These are phyloP conservation scores for Heterodera schachtii DNA, from an alignment of 1,140 invertebrate species.

Conservation along the genomic window DNA sequence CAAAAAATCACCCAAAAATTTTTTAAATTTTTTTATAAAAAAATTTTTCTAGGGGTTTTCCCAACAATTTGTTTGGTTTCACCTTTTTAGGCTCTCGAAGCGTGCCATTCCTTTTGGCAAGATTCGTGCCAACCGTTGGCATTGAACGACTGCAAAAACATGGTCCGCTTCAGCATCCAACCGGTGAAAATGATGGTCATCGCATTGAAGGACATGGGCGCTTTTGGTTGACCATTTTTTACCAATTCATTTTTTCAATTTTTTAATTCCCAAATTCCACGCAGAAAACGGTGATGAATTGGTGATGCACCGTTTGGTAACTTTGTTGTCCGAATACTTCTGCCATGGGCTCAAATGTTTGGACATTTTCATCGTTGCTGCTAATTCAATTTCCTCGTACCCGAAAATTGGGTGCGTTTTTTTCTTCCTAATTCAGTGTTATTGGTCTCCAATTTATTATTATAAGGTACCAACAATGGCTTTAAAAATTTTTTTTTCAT, in stretches of 20 bases:
- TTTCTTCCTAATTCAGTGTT: neutral
- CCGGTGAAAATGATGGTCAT: slow-evolving; percentile 47
- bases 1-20: too few species aligned
- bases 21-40: too few species aligned
- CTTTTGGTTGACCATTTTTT: slow-evolving; percentile 13
- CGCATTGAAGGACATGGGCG: slow-evolving; percentile 37
- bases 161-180: slow-evolving; percentile 46
- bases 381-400: neutral
- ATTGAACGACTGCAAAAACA: slow-evolving; percentile 42
- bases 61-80: too few species aligned
- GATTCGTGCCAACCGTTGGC: slow-evolving; percentile 32
- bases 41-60: too few species aligned
- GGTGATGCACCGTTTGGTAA: neutral
- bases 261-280: neutral
- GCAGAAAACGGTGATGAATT: slow-evolving; percentile 6
- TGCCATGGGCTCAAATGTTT: slow-evolving; percentile 47
- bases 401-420: neutral
- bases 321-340: slow-evolving; percentile 44
- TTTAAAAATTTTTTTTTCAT: too few species aligned
- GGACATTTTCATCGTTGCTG: slow-evolving; percentile 46
- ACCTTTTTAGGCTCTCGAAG: neutral
- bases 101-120: slow-evolving; percentile 30
- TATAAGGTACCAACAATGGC: too few species aligned
- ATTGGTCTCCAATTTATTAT: too few species aligned
- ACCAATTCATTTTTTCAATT: neutral